Conservation (phyloP, 2,797 vertebrate genomes). For the Gallinago nigripennis region DNA sequence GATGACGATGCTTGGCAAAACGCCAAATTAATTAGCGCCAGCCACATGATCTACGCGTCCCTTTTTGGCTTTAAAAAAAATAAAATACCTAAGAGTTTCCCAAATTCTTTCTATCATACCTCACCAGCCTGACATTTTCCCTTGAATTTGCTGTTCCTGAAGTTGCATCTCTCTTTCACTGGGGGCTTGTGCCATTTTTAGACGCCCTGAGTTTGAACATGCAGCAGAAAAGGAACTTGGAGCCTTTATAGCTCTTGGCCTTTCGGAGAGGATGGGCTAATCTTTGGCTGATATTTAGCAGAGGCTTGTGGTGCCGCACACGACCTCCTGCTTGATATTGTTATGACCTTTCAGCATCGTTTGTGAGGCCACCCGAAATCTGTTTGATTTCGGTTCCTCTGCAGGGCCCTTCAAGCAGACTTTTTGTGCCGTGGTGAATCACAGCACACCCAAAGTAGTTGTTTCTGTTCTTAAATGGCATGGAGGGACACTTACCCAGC, state of each 20-base stretch:
- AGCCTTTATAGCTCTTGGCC: slow-evolving; percentile 30
- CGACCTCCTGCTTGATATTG: slow-evolving; percentile 28
- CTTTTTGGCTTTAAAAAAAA: neutral
- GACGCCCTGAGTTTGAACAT: accelerated
- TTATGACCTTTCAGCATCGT: slow-evolving; percentile 31
- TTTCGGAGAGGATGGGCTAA: neutral
- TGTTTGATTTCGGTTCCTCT: neutral
- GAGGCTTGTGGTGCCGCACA: neutral
- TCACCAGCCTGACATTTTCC: neutral
- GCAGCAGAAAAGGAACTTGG: neutral
- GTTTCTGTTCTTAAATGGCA: neutral
- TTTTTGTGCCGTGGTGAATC: accelerated
- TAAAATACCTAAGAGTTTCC: neutral
- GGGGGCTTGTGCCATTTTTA: neutral
- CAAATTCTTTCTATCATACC: neutral
- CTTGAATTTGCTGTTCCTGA: neutral
- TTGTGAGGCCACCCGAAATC: neutral
- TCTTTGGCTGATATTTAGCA: slow-evolving; percentile 59
- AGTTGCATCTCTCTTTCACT: neutral
- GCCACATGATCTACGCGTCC: neutral
- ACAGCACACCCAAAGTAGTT: neutral
- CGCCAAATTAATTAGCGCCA: neutral
- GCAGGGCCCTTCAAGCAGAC: neutral
- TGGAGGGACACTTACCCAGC: accelerated
- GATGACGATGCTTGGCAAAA: neutral